Percentiles rank a stretch among this genome's conserved stretches.
Conservation (phyloP, 2,113 vertebrate species). For the Forbesichthys agassizii region DNA sequence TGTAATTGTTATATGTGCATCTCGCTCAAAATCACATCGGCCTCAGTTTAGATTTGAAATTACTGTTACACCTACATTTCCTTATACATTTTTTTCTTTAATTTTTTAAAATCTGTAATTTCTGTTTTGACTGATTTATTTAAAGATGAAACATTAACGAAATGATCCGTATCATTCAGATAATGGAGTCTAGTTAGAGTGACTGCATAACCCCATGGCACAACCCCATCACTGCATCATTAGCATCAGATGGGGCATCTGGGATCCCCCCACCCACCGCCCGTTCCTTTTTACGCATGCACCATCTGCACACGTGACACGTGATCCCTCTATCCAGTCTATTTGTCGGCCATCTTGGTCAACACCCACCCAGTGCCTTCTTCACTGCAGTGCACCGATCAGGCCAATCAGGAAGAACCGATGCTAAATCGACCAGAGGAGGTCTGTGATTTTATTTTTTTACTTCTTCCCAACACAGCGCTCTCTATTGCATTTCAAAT, state of each 20-base stretch:
- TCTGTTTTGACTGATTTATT: no score
- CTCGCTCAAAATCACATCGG: no score
- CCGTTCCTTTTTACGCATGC: slow-evolving; percentile 64
- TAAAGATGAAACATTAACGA: background rate
- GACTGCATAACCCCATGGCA: background rate
- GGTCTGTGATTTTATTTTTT: slow-evolving; percentile 51
- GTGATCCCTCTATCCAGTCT: slow-evolving; percentile 80
- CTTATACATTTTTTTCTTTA: no score
- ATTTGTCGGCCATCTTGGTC: slow-evolving; percentile 98
- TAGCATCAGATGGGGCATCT: slow-evolving; percentile 72
- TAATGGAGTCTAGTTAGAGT: no score
- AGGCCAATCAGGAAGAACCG: slow-evolving; percentile 75
- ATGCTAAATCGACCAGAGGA: slow-evolving; percentile 63
- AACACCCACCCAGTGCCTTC: slow-evolving; percentile 89
- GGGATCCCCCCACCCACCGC: slow-evolving; percentile 59
- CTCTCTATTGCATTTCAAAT: slow-evolving; percentile 57
- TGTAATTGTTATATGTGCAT: no score
- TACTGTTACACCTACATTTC: no score
- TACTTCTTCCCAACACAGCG: slow-evolving; percentile 14
- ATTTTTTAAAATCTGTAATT: no score
- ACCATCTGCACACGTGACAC: slow-evolving; percentile 91
- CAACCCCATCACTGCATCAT: slow-evolving; percentile 71
- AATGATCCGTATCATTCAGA: background rate
- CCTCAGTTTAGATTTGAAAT: no score
- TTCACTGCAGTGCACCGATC: slow-evolving; percentile 82